phyloP scores from a whole-genome alignment of 2,113 vertebrate genomes.

The Malurus elegans region DNA sequence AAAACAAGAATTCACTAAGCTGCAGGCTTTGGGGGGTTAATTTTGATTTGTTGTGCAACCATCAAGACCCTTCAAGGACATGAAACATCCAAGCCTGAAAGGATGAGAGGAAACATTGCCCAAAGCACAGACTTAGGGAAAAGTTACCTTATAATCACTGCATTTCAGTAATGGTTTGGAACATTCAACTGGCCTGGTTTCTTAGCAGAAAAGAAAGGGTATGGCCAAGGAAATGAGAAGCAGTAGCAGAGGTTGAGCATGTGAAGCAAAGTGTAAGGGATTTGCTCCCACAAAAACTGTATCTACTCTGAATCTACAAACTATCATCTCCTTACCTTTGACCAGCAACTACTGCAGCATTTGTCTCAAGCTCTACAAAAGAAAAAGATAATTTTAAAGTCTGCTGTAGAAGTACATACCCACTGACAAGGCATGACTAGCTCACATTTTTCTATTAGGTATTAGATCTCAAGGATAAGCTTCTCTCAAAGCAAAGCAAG shows the following conservation, averaged over 20 bases:
- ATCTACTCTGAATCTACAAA: slow-evolving; percentile 50
- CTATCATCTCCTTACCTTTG: slow-evolving; percentile 76
- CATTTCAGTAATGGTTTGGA: not conserved
- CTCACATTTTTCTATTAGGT: not conserved
- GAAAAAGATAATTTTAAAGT: slow-evolving; percentile 61
- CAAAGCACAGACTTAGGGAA: not conserved
- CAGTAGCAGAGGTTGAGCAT: not conserved
- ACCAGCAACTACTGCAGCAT: slow-evolving; percentile 74
- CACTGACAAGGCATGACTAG: slow-evolving; percentile 7
- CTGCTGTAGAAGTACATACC: slow-evolving; percentile 20
- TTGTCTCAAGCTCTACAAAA: slow-evolving; percentile 78
- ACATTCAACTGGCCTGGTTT: not conserved
- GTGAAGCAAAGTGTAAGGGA: slow-evolving; percentile 19
- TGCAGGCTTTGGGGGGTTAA: not conserved
- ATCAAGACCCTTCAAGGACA: not conserved
- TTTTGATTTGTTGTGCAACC: not conserved
- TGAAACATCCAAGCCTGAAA: not conserved
- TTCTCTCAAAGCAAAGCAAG: not conserved
- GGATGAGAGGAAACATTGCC: not conserved
- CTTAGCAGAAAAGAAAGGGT: not conserved
- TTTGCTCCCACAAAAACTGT: not conserved
- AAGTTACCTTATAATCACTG: not conserved
- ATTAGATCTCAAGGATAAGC: slow-evolving; percentile 13
- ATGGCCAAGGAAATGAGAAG: not conserved
- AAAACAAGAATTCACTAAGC: not conserved